Base-by-base conservation (phyloP, 2,113 vertebrate species). In the Sturnus vulgaris region DNA sequence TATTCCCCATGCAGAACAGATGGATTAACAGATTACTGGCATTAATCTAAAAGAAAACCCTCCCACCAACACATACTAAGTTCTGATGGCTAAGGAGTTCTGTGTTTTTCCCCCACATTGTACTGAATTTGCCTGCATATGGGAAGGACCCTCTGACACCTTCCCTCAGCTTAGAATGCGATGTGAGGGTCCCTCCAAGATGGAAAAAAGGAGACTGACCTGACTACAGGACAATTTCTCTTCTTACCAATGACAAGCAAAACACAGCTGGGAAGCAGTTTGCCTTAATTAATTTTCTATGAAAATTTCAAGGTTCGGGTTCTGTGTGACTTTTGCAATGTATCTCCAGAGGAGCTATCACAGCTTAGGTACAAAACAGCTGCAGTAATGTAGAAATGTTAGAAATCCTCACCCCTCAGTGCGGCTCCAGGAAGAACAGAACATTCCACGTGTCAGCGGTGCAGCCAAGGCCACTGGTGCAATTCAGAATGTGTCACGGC, bases 11-110 rank as follows among this genome's bases (percentile, higher is more conserved):
- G 49, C 53, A 75, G 35, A 88, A 44, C 56, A 93, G 90, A 88
- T 78, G 50, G 66, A 80, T 60, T 77, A 55, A 73, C 27, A 90
- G 69, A 85, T 56, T 63, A 82, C 59, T 91, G 20, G 44, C 28
- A 86, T 53, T 63, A 20, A 27, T 57, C 44, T 78, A 52, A 90
- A 93, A 91, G 37, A 88, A 97, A 80, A 37, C 31, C 30, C 30
- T 92, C 66, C 91, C 52, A 94, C n/a, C 55, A 90, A 44, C 37
- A 53, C 37, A 53, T 39, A 35, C 20, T 61, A 52, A 63, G 44
- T 75, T 50, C 64, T 47, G 8, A 24, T 17, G 14, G 75, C 25
- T 75, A 56, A 80, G 4, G 40, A 59, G 14, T 31, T 81, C 24
- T 7, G 44, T 8, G 0, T 0, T 14, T 57, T 69, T 30, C 6